phyloP scores from a whole-genome alignment of 2,113 vertebrate species.

The Danionella cerebrum region DNA sequence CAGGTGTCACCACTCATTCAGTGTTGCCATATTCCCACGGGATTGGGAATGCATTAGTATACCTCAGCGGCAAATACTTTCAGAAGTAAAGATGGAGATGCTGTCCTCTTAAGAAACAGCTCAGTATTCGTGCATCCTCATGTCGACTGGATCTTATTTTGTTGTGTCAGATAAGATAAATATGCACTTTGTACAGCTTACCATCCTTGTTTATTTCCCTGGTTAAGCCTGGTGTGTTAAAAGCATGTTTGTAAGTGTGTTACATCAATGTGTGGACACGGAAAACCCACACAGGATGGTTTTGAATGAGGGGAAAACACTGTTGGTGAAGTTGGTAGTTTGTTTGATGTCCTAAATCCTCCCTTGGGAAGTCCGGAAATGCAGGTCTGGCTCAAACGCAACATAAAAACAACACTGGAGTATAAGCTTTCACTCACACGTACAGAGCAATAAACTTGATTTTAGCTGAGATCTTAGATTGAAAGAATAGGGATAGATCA shows the following conservation, averaged over 20 bases:
- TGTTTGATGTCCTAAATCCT: conserved; percentile 20
- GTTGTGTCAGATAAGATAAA: conserved; percentile 1
- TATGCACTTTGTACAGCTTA: conserved; percentile 29
- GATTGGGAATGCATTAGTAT: conserved; percentile 28
- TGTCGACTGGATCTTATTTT: conserved; percentile 10
- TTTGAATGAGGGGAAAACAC: background rate
- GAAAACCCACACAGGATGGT: background rate
- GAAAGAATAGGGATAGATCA: conserved; percentile 40
- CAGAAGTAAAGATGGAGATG: conserved; percentile 6
- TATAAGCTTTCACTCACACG: conserved; percentile 42
- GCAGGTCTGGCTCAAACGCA: conserved; percentile 33
- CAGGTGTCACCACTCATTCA: conserved; percentile 4
- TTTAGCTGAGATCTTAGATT: conserved; percentile 58
- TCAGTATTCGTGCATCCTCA: conserved; percentile 2
- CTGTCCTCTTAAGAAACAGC: conserved; percentile 6
- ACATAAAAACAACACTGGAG: conserved; percentile 27
- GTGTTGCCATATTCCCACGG: conserved; percentile 23
- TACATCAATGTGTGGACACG: background rate
- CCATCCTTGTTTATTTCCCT: background rate
- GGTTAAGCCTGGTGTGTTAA: background rate
- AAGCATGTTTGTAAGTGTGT: conserved; percentile 28
- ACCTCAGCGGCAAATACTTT: conserved; percentile 32
- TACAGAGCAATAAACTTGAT: conserved; percentile 56
- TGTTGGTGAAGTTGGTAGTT: conserved; percentile 19
- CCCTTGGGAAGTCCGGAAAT: conserved; percentile 33